These are phyloP conservation scores for Himalopsyche phryganea DNA, from an alignment of 1,140 invertebrate genomes.

Conservation along the genomic window DNA sequence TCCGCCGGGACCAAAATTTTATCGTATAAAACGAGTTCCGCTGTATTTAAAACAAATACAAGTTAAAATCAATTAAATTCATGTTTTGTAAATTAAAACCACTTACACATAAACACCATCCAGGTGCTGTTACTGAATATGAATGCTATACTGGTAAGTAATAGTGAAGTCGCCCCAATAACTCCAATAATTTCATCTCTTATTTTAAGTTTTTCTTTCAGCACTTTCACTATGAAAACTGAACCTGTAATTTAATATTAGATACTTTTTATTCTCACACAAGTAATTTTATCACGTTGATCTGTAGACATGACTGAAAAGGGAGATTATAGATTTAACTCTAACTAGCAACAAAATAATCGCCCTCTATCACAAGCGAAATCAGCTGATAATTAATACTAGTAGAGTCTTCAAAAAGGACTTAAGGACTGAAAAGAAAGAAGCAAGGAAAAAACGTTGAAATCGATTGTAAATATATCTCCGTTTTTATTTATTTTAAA, in stretches of 20 bases:
- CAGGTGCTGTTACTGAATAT: constrained; percentile 38
- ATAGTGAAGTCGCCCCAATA: constrained; percentile 41
- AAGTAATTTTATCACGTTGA: neutral
- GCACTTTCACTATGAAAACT: constrained; percentile 41
- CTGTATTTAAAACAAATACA: too few species aligned
- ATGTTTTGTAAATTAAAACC: neutral
- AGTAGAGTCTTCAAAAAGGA: neutral
- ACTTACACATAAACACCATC: constrained; percentile 43
- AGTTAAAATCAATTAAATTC: too few species aligned
- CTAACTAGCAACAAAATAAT: neutral
- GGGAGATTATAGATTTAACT: neutral
- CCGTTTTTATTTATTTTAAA: too few species aligned
- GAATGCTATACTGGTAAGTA: constrained; percentile 39
- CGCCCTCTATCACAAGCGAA: neutral
- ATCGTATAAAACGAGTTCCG: too few species aligned
- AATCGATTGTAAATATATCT: too few species aligned
- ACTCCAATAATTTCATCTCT: constrained; percentile 45
- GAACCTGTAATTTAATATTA: constrained; percentile 40
- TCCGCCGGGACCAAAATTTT: too few species aligned
- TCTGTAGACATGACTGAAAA: neutral
- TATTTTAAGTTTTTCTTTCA: constrained; percentile 41
- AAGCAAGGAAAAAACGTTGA: too few species aligned
- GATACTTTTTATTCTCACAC: neutral
- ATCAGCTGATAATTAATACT: neutral
- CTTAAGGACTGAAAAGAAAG: neutral